Base-by-base conservation (phyloP, 2,797 vertebrate species). In the Antrozous pallidus region DNA sequence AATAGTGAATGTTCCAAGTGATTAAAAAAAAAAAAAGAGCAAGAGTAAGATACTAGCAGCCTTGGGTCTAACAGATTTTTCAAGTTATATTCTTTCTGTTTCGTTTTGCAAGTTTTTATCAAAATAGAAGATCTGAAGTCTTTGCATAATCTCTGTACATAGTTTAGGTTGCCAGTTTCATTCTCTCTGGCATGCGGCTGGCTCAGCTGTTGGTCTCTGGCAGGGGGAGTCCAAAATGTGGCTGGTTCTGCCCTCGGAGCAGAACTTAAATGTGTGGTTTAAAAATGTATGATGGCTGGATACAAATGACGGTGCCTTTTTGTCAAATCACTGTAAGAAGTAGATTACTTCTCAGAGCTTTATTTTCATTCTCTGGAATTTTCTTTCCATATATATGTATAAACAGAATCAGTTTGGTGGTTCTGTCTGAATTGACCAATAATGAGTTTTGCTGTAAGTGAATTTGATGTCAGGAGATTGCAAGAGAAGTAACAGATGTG, bases 101-200 rank as follows among this genome's bases (percentile, higher is more conserved):
- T 91, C 94, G 71, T 90, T 93, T 95, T 90, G 73, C 65, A 94
- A 92, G 69, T 90, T 93, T 96, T 86, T 83, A 95, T 93, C 85
- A 92, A 95, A 96, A 86, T 88, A 79, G 63, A 93, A 96, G 54
- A 83, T 58, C n/a, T 80, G 85, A 79, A 86, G 36, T 80, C 85
- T 96, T 93, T 69, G 33, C 84, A 82, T 90, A 92, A 95, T 96
- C 94, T 82, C 58, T n/a, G 28, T 78, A 78, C 74, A 58, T n/a
- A 84, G 54, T 42, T 54, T 90, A 47, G 18, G 20, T 65, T 94
- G 93, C 81, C 94, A 95, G 83, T 85, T 67, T 70, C 58, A 63
- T 75, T 95, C 86, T 71, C 77, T 88, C 83, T 92, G 91, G 70
- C 80, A 12, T 14, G 40, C 58, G 78, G 61, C 42, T 74, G 90